Evolutionary conservation across 2,888 invertebrate species (phyloP).

Genomic region (Leptogaster cylindrica): DNA sequence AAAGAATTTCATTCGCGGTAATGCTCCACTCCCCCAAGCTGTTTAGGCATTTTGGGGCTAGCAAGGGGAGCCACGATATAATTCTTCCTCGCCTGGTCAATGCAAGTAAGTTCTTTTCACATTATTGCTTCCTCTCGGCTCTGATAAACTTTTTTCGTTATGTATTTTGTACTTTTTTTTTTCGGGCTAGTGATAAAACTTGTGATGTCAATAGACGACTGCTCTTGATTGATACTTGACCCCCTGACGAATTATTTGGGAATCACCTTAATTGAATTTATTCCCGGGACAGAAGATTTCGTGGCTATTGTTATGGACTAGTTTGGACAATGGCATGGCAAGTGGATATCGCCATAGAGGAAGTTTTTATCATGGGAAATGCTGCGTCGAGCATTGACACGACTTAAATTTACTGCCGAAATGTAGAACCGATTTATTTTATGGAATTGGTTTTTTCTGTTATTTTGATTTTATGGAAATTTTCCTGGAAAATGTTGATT

Average conservation of each 20-base stretch:
- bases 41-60: constrained; percentile 8
- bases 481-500: too few species aligned
- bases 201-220: constrained; percentile 12
- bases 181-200: constrained; percentile 15
- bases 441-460: too few species aligned
- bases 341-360: too few species aligned
- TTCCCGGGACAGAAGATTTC: not conserved
- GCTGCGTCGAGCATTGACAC: too few species aligned
- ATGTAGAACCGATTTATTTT: too few species aligned
- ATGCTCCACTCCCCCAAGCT: constrained; percentile 16
- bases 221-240: constrained; percentile 32
- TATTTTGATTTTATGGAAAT: too few species aligned
- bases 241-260: constrained; percentile 29
- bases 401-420: too few species aligned
- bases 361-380: too few species aligned
- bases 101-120: constrained; percentile 2
- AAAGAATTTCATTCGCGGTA: constrained; percentile 37
- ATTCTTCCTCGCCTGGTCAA: constrained; percentile 1
- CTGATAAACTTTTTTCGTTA: constrained; percentile 1
- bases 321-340: not conserved
- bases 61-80: not conserved
- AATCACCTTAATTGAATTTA: constrained; percentile 33
- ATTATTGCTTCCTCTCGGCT: constrained; percentile 4
- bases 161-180: not conserved
- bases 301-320: constrained; percentile 15